Percentiles rank a stretch among this genome's conserved stretches.
These are phyloP conservation scores for Pelobates cultripes DNA, from an alignment of 2,797 vertebrate species.

Conservation along the genomic window DNA sequence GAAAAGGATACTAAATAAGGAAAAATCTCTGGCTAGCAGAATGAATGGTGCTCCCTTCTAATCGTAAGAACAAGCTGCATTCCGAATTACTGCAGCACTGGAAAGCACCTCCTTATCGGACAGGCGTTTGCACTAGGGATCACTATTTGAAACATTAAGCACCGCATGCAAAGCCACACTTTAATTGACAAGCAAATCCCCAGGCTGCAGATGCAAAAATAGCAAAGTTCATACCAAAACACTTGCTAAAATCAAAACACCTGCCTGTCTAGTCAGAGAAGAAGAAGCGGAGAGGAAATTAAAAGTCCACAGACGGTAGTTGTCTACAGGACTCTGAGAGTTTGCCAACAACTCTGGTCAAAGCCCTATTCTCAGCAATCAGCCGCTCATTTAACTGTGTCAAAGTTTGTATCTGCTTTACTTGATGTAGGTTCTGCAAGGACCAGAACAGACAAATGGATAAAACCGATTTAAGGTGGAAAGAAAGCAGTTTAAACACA, in stretches of 20 bases:
- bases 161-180: constrained; percentile 70
- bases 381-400: constrained; percentile 92
- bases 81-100: not conserved
- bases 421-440: constrained; percentile 92
- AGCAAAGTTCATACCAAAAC: constrained; percentile 72
- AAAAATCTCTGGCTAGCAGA: too few species aligned
- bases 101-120: not conserved
- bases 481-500: too few species aligned
- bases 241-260: constrained; percentile 77
- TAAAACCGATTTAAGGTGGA: not conserved
- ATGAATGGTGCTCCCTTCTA: too few species aligned
- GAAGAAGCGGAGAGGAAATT: constrained; percentile 77
- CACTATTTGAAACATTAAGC: constrained; percentile 40
- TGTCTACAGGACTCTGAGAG: constrained; percentile 90
- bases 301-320: constrained; percentile 84
- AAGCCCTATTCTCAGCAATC: constrained; percentile 95
- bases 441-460: constrained; percentile 74
- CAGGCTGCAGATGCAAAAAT: constrained; percentile 68
- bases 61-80: too few species aligned
- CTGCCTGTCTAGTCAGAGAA: constrained; percentile 89
- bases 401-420: constrained; percentile 96
- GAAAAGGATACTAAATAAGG: too few species aligned
- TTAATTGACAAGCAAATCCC: constrained; percentile 65
- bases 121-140: constrained; percentile 54
- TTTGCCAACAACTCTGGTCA: constrained; percentile 94